These are phyloP conservation scores for Hydrophis major DNA, from an alignment of 2,797 vertebrate genomes.

Conservation along the genomic window DNA sequence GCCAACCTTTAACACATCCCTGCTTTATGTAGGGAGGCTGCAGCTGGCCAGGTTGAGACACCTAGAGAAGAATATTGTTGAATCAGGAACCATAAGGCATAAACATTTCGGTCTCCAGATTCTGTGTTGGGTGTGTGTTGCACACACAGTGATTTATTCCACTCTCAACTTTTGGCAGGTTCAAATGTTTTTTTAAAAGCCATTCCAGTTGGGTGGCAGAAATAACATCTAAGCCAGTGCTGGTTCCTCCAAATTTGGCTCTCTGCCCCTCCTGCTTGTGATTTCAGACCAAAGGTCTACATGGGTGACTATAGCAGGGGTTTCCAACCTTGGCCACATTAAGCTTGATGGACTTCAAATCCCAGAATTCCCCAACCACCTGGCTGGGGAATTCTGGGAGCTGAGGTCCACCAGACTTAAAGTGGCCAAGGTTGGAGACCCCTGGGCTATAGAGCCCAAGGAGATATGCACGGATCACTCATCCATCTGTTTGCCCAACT, in stretches of 20 bases:
- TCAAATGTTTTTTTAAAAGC: neutral
- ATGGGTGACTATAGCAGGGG: neutral
- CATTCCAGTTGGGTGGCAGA: neutral
- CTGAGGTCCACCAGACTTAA: too few relatives aligned
- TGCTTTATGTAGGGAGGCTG: neutral
- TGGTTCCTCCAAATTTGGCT: neutral
- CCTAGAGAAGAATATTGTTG: conserved; percentile 12
- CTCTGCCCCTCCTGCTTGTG: neutral
- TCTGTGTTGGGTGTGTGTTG: neutral
- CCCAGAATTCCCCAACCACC: too few relatives aligned
- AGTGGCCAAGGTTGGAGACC: too few relatives aligned
- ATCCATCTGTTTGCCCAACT: neutral
- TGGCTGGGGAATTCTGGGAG: too few relatives aligned
- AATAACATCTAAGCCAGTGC: neutral
- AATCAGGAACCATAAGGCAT: neutral
- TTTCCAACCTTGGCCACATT: too few relatives aligned
- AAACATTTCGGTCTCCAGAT: neutral
- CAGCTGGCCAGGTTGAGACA: conserved; percentile 7
- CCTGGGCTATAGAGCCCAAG: neutral
- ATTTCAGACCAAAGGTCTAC: neutral
- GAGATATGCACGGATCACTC: neutral
- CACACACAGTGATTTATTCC: neutral
- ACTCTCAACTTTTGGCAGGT: accelerated
- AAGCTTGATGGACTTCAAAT: too few relatives aligned
- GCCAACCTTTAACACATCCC: conserved; percentile 24